These are phyloP conservation scores for Poecile atricapillus DNA, from an alignment of 2,113 vertebrate genomes.

Conservation along the genomic window DNA sequence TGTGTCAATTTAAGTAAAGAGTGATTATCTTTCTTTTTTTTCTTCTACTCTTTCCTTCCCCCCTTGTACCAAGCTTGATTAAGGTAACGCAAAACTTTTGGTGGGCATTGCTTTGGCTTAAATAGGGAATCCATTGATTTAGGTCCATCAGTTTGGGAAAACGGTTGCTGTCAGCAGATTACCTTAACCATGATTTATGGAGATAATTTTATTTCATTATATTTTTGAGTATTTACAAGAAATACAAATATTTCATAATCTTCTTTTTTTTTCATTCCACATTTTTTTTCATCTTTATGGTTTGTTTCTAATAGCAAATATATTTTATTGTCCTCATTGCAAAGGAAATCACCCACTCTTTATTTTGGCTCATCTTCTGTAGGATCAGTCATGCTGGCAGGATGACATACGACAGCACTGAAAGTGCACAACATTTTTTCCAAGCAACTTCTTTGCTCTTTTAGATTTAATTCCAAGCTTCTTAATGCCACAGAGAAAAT, in stretches of 20 bases:
- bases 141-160: background rate
- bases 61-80: background rate
- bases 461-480: constrained; percentile 1
- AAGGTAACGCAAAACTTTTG: background rate
- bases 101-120: background rate
- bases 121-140: background rate
- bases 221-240: background rate
- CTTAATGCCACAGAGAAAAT: background rate
- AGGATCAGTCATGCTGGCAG: constrained; percentile 6
- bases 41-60: background rate
- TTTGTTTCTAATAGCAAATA: background rate
- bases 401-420: background rate
- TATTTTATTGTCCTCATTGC: background rate
- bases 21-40: background rate
- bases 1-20: background rate
- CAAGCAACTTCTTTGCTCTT: background rate
- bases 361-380: constrained; percentile 25
- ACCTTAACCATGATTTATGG: background rate
- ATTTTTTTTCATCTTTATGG: background rate
- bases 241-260: background rate
- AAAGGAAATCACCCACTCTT: constrained; percentile 2
- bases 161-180: background rate
- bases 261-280: background rate
- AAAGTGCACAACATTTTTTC: constrained; percentile 16
- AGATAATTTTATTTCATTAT: background rate